These are phyloP conservation scores for Tetragonula clypearis DNA, from an alignment of 1,140 invertebrate species.

Conservation along the genomic window DNA sequence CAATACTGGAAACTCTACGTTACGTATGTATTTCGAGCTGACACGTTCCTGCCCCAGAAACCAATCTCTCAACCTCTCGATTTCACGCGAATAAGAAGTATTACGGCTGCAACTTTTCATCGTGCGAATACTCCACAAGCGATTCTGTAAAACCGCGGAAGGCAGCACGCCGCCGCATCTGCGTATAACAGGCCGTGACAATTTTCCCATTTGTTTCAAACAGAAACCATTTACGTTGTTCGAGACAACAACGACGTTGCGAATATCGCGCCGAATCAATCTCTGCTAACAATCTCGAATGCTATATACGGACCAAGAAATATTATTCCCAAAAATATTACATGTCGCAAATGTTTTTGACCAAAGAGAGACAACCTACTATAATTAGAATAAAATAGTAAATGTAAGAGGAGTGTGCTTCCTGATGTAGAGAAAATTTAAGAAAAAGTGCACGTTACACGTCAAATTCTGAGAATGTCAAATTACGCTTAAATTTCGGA, in stretches of 20 bases:
- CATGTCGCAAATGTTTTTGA: not conserved
- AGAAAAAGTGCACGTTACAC: no score
- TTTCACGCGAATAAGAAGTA: not conserved
- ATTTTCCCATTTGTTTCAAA: conserved; percentile 15
- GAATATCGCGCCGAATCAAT: not conserved
- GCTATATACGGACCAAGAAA: not conserved
- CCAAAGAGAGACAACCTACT: no score
- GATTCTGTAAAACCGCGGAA: conserved; percentile 38
- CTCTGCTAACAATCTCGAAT: not conserved
- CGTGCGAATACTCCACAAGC: conserved; percentile 15
- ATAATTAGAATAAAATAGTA: no score
- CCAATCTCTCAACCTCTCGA: no score
- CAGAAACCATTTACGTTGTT: not conserved
- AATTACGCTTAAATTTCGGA: no score
- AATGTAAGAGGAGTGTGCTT: no score
- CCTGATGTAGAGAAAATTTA: no score
- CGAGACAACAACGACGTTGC: not conserved
- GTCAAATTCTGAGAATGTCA: no score
- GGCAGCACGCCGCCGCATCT: conserved; percentile 7
- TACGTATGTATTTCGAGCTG: no score
- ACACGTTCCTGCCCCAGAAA: not conserved
- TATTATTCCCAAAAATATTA: not conserved
- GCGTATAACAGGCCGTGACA: not conserved
- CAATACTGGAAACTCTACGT: no score
- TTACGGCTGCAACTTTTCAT: conserved; percentile 37